Evolutionary conservation across 2,888 invertebrate genomes (phyloP).

Genomic region (Pherbina coryleti): DNA sequence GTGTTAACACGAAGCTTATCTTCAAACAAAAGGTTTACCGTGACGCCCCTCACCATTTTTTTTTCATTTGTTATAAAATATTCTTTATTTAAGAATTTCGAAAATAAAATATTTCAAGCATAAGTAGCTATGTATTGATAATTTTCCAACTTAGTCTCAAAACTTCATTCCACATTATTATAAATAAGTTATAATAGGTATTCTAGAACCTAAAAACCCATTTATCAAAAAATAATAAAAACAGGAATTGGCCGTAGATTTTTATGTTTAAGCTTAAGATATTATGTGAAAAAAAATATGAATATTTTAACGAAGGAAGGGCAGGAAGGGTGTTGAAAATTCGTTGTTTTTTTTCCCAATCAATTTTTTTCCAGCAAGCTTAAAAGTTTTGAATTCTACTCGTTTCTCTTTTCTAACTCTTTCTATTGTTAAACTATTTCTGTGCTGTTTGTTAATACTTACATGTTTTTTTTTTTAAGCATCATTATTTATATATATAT

Average conservation of each 20-base stretch:
- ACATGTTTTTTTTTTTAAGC: background rate
- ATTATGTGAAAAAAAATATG: no score
- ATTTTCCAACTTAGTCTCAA: no score
- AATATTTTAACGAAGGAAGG: conserved; percentile 56
- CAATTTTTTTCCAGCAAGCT: background rate
- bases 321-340: conserved; percentile 67
- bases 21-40: no score
- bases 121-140: no score
- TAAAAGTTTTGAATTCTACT: background rate
- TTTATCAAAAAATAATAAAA: conserved; percentile 52
- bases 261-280: conserved; percentile 43
- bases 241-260: conserved; percentile 66
- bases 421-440: conserved; percentile 9
- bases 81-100: no score
- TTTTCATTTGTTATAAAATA: no score
- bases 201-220: conserved; percentile 31
- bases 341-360: conserved; percentile 48
- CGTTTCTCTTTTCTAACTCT: conserved; percentile 1
- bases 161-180: no score
- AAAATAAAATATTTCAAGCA: no score
- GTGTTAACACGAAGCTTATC: no score
- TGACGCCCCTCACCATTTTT: no score
- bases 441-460: conserved; percentile 27
- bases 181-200: conserved; percentile 42
- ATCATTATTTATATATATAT: no score